Base-by-base conservation (phyloP, 1,140 invertebrate species). In the Drosophila rhopaloa region DNA sequence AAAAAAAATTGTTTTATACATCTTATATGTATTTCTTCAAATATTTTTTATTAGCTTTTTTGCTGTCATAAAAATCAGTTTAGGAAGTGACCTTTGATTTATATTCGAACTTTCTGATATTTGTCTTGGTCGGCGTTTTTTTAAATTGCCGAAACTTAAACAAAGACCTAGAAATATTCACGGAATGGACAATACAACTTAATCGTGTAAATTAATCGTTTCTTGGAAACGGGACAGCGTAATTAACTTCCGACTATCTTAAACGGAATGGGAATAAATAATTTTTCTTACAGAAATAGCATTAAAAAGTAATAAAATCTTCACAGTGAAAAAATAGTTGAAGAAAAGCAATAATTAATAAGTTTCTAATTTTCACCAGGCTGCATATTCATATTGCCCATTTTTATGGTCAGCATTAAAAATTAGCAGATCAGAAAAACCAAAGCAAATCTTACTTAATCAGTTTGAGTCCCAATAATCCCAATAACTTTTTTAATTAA, bases 181-280 rank as follows among this genome's bases (percentile, higher is more conserved):
- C 14, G 48, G 48, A 50, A 50, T 50, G 48, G 29, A 50, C 48
- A 50, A 35, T 50, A 14, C 48, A 50, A 50, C 27, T 32, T 50
- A 29, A 50, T 50, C 24, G 13, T 32, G 8, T 51, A 37, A 35
- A 29, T 51, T 51, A 14, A n/a, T 51, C 32, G 29, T 51, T 51
- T 37, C 29, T 51, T 51, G 50, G 50, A 51, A 51, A 51, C 48
- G 48, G 48, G 48, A 29, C 32, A 51, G 29, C 50, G 32, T 2
- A 11, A 35, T 51, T 51, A 14, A 51, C n/a, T n/a, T 32, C 7
- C 27, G 27, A 32, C 4, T 7, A 46, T 5, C 24, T 10, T 24
- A 13, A 35, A 1, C 29, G 9, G 29, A 50, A 11, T 5, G 48
- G 29, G 29, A 50, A 50, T 48, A 48, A 11, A 13, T 11, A 10